phyloP scores from a whole-genome alignment of 2,888 invertebrate species.

The Hemistola chrysoprasaria region DNA sequence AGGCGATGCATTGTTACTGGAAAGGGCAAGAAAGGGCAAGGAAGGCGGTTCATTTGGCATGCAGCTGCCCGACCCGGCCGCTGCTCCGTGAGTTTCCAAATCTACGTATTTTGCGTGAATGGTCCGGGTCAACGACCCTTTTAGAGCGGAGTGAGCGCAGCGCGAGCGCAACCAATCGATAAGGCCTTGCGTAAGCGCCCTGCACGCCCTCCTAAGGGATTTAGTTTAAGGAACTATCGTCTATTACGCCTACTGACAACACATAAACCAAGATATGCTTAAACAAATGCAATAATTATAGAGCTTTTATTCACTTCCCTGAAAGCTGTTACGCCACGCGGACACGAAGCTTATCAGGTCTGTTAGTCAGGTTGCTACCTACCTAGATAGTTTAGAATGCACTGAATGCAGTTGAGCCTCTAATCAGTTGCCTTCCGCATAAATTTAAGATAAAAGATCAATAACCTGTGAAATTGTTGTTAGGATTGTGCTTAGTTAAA shows the following conservation, averaged over 20 bases:
- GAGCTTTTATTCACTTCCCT: constrained; percentile 44
- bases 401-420: constrained; percentile 16
- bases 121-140: constrained; percentile 66
- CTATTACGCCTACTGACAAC: constrained; percentile 27
- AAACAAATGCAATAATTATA: constrained; percentile 44
- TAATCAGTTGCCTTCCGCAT: constrained; percentile 14
- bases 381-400: constrained; percentile 14
- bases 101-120: constrained; percentile 62
- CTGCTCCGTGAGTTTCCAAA: constrained; percentile 56
- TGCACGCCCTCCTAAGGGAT: constrained; percentile 66
- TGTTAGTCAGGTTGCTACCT: constrained; percentile 15
- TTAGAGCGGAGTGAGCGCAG: constrained; percentile 62
- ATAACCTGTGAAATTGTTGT: neutral
- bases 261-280: constrained; percentile 27
- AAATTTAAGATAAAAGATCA: constrained; percentile 5
- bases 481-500: too few relatives aligned
- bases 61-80: constrained; percentile 43
- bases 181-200: constrained; percentile 68
- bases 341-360: constrained; percentile 23
- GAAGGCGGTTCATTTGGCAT: constrained; percentile 47
- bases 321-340: constrained; percentile 43
- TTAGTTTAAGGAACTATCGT: constrained; percentile 44
- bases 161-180: constrained; percentile 67
- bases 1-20: constrained; percentile 29
- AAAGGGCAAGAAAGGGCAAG: constrained; percentile 37